Conservation (phyloP, 2,113 vertebrate genomes). For the Candoia aspera region DNA sequence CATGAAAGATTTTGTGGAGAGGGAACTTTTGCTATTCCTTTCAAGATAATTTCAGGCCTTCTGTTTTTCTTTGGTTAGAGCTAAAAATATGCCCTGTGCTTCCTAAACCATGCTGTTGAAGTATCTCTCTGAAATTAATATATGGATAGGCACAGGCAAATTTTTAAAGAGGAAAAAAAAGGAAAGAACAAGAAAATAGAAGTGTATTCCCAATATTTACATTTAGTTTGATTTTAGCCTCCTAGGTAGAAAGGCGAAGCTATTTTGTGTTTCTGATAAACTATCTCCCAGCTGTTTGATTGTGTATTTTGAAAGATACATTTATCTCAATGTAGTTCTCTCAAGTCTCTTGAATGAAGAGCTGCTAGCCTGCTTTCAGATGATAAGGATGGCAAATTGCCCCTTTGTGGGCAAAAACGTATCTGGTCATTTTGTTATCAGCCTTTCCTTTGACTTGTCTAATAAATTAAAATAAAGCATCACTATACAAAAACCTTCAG, state of each 20-base stretch:
- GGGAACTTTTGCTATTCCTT: neutral
- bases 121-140: neutral
- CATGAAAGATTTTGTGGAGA: neutral
- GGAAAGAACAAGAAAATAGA: neutral
- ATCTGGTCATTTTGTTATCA: neutral
- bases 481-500: rapidly evolving
- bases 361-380: neutral
- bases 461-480: neutral
- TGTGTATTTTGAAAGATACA: neutral
- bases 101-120: neutral
- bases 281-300: conserved; percentile 1
- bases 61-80: neutral
- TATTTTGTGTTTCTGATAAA: neutral
- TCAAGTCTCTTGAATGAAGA: neutral
- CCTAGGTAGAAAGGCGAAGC: neutral
- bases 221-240: neutral
- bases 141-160: neutral
- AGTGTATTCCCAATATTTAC: neutral
- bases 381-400: neutral
- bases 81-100: neutral
- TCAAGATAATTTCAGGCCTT: neutral
- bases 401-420: neutral
- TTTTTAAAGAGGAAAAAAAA: neutral
- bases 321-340: conserved; percentile 7
- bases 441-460: conserved; percentile 12